Evolutionary conservation across 1,140 invertebrate species (phyloP), one percentile per base, ranked within the genome.

Genomic region (Aphaenogaster rudis): DNA sequence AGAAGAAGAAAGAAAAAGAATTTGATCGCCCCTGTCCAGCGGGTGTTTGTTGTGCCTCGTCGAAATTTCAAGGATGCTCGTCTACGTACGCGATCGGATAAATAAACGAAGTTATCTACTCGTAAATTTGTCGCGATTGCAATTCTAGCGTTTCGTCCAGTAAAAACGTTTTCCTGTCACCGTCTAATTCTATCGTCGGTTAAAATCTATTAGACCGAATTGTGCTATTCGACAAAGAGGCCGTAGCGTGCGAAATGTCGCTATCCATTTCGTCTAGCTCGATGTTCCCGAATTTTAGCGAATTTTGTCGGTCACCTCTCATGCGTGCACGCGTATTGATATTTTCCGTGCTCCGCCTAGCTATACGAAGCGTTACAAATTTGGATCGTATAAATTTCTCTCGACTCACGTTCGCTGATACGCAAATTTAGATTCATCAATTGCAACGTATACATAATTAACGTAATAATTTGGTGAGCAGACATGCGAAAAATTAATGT

Each of bases 381-480:
- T 71, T 72, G 3, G 66, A 71, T 57, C 39, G 54, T 76, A 82
- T 82, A 74, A 74, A 61, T 76, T 54, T 84, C 54, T 76, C 69
- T 7, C 9, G 54, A 76, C 42, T 36, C 67, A 61, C 39, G 69
- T 59, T 36, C 67, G 67, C 42, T 42, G 67, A 74, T 84, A 82
- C 54, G 42, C 52, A 82, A 72, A 82, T 74, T 82, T 82, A 61
- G 52, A 82, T 84, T 84, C n/a, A 74, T 84, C 57, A 76, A 76
- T 84, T 84, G 80, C 28, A 36, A 76, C 42, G 67, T 48, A 48
- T 82, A 74, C 11, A 39, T 84, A 84, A 82, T 82, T 82, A 67
- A 74, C 42, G 54, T 76, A 63, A 84, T 84, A 61, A 84, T 61
- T 84, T 42, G 45, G 13, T 36, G 57, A 74, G 54, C 54, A 48